Conservation (phyloP, 2,888 invertebrate species). For the Argyresthia goedartella region DNA sequence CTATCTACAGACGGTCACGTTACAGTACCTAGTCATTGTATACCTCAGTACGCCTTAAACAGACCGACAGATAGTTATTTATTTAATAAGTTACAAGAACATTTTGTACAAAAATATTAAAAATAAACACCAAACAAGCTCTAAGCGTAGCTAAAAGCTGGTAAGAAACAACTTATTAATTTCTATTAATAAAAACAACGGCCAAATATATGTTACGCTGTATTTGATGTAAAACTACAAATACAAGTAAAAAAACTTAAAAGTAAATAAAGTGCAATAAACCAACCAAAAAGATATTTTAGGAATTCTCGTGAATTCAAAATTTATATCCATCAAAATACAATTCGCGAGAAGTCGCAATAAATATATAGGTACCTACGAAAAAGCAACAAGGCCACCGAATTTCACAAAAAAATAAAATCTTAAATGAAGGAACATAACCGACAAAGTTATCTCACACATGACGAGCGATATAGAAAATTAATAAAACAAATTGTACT, state of each 20-base stretch:
- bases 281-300: conserved; percentile 22
- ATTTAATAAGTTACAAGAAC: not conserved
- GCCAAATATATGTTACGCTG: conserved; percentile 53
- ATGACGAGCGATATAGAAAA: not conserved
- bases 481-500: conserved; percentile 3
- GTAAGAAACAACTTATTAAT: conserved; percentile 25
- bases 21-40: too few relatives aligned
- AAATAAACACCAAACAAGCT: conserved; percentile 28
- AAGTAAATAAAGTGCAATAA: conserved; percentile 39
- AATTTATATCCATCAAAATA: not conserved
- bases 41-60: too few relatives aligned
- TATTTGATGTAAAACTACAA: conserved; percentile 58
- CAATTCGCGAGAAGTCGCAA: not conserved
- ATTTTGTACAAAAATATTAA: conserved; percentile 7
- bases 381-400: not conserved
- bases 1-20: too few relatives aligned
- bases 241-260: conserved; percentile 48
- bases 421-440: conserved; percentile 4
- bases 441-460: not conserved
- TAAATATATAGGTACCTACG: not conserved
- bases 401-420: conserved; percentile 2
- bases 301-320: conserved; percentile 15
- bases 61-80: not conserved
- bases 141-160: conserved; percentile 56
- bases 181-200: conserved; percentile 43